Percentiles rank a stretch among this genome's conserved stretches.
These are phyloP conservation scores for Agonopterix alstromeriana DNA, from an alignment of 2,888 invertebrate species.

Conservation along the genomic window DNA sequence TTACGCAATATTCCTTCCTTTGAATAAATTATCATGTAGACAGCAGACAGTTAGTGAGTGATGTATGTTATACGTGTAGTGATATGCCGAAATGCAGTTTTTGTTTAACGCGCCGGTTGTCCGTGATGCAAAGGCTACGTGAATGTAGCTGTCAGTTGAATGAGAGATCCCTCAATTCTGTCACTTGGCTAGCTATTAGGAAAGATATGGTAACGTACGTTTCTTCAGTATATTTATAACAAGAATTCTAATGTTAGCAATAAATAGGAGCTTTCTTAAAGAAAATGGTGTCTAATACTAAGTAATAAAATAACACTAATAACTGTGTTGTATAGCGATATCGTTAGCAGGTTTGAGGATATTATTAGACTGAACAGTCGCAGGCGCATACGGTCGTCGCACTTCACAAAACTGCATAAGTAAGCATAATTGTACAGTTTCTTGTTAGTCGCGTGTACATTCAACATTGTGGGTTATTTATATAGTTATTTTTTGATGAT, in stretches of 20 bases:
- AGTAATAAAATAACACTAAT: too few species aligned
- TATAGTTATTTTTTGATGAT: neutral
- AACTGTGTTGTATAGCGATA: neutral
- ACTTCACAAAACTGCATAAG: slow-evolving; percentile 39
- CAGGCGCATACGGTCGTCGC: slow-evolving; percentile 46
- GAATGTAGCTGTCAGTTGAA: slow-evolving; percentile 24
- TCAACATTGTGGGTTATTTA: neutral
- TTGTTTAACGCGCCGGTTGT: slow-evolving; percentile 26
- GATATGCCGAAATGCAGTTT: slow-evolving; percentile 28
- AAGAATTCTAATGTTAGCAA: too few species aligned
- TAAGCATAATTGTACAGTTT: slow-evolving; percentile 8
- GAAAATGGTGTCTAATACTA: too few species aligned
- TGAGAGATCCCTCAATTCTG: slow-evolving; percentile 23
- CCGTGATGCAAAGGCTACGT: slow-evolving; percentile 26
- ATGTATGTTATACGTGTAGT: slow-evolving; percentile 3
- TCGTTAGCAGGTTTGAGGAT: slow-evolving; percentile 23
- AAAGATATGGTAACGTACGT: slow-evolving; percentile 29
- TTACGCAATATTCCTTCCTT: neutral
- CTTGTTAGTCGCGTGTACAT: slow-evolving; percentile 5
- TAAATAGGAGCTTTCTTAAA: too few species aligned
- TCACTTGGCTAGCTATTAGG: slow-evolving; percentile 26
- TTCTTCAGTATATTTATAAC: too few species aligned
- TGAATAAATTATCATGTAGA: too few species aligned
- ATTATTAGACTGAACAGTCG: slow-evolving; percentile 47
- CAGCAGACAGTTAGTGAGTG: neutral